phyloP scores from a whole-genome alignment of 2,888 invertebrate genomes.

The Bombylius major region DNA sequence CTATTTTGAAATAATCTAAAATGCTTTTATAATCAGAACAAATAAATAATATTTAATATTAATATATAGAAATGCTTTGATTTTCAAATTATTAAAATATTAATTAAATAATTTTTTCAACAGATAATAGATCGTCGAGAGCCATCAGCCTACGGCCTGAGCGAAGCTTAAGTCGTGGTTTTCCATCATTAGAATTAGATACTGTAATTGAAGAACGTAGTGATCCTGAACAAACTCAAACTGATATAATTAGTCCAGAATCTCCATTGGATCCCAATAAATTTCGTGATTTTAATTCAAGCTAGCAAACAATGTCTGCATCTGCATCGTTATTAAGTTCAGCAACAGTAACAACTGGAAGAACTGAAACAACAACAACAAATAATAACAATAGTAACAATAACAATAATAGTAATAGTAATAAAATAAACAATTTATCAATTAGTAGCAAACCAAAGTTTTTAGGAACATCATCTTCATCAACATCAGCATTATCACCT shows the following conservation, averaged over 20 bases:
- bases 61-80: no score
- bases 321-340: not conserved
- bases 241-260: slow-evolving; percentile 34
- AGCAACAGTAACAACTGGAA: slow-evolving; percentile 9
- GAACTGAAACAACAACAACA: slow-evolving; percentile 7
- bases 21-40: no score
- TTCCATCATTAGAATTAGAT: slow-evolving; percentile 65
- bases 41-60: no score
- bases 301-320: slow-evolving; percentile 12
- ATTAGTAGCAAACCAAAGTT: no score
- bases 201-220: slow-evolving; percentile 75
- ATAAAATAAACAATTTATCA: not conserved
- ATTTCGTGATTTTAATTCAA: slow-evolving; percentile 31
- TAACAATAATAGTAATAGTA: not conserved
- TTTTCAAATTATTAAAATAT: no score
- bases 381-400: not conserved
- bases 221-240: slow-evolving; percentile 58
- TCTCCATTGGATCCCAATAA: slow-evolving; percentile 33
- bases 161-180: slow-evolving; percentile 56
- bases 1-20: no score
- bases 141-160: slow-evolving; percentile 50
- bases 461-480: not conserved
- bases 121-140: slow-evolving; percentile 43
- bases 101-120: no score
- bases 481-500: not conserved